A percentile compares a stretch with the other conserved stretches of the same genome.
phyloP scores from a whole-genome alignment of 2,113 vertebrate genomes.

The Gnathonemus echidnorhynchus region DNA sequence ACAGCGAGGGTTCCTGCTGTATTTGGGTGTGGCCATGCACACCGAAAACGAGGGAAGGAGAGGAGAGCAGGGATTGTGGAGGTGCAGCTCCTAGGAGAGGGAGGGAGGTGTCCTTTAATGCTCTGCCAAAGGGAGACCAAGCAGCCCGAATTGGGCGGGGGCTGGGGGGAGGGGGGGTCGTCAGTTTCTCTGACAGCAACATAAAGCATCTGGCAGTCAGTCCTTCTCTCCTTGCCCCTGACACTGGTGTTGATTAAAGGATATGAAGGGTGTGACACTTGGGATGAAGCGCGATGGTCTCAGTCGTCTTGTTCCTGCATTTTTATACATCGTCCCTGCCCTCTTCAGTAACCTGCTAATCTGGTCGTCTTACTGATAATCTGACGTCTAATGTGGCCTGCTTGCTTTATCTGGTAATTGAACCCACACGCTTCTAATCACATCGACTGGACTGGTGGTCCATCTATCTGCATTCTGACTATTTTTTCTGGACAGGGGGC shows the following conservation, averaged over 20 bases:
- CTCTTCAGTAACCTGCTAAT: neutral
- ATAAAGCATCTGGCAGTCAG: neutral
- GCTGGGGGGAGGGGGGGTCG: neutral
- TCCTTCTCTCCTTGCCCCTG: neutral
- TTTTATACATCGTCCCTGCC: neutral
- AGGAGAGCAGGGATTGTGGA: neutral
- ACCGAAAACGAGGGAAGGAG: neutral
- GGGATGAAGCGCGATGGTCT: neutral
- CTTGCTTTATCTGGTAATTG: neutral
- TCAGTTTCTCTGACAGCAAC: constrained; percentile 1
- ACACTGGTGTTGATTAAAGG: neutral
- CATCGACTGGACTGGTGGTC: neutral
- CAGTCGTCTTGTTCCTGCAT: neutral
- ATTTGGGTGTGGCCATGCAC: neutral
- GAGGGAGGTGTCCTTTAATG: neutral
- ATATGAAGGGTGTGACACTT: neutral
- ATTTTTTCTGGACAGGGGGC: neutral
- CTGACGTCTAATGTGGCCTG: neutral
- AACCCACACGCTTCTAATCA: neutral
- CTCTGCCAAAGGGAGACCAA: neutral
- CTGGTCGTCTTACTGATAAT: neutral
- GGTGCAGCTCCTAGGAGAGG: neutral
- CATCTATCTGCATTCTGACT: no score
- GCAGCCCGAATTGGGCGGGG: neutral
- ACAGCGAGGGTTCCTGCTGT: neutral